These are phyloP conservation scores for Bombus sibiricus DNA, from an alignment of 1,140 invertebrate species.

Conservation along the genomic window DNA sequence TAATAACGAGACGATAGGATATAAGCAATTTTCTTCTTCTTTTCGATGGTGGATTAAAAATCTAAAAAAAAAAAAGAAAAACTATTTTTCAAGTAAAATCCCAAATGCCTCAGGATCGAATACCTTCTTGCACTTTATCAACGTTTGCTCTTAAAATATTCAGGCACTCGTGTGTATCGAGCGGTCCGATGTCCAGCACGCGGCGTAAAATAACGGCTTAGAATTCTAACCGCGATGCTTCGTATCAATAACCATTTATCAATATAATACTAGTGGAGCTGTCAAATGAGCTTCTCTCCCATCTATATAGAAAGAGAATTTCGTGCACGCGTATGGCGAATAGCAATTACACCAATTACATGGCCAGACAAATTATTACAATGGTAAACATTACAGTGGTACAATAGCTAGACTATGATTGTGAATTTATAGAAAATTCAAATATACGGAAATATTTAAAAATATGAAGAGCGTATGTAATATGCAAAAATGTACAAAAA, in stretches of 20 bases:
- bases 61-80: background rate
- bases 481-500: background rate
- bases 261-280: slow-evolving; percentile 1
- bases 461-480: fast-evolving
- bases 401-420: background rate
- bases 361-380: background rate
- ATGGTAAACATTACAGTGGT: background rate
- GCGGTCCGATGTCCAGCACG: background rate
- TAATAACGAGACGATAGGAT: background rate
- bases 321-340: background rate
- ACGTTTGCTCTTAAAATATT: slow-evolving; percentile 10
- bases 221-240: slow-evolving; percentile 23
- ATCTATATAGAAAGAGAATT: slow-evolving; percentile 6
- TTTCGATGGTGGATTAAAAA: background rate
- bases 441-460: background rate
- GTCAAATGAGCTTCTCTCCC: background rate
- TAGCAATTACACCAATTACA: background rate
- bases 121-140: background rate
- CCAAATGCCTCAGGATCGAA: background rate
- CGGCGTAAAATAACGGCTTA: slow-evolving; percentile 35
- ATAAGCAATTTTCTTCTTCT: background rate
- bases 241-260: slow-evolving; percentile 29
- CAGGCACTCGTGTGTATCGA: slow-evolving; percentile 15
- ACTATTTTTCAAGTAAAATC: background rate
- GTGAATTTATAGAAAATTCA: background rate